A percentile compares a stretch with the other conserved stretches of the same genome.
phyloP scores from a whole-genome alignment of 2,797 vertebrate genomes.

The Molossus molossus region DNA sequence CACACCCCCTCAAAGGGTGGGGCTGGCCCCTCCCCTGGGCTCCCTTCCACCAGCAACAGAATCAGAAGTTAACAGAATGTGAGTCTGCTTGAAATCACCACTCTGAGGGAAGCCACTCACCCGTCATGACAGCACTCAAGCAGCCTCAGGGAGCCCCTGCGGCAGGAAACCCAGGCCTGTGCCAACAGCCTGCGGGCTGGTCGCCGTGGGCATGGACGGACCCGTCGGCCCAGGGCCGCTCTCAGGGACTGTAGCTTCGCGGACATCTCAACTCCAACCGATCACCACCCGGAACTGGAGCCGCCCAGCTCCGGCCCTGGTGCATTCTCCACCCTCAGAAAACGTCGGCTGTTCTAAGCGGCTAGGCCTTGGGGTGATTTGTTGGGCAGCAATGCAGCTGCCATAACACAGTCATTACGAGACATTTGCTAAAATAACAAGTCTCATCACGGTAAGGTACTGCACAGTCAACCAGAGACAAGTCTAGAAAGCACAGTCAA shows the following conservation, averaged over 20 bases:
- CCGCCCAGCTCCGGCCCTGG: not conserved
- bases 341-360: not conserved
- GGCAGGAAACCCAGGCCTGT: not conserved
- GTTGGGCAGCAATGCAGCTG: not conserved
- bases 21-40: not conserved
- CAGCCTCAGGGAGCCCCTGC: not conserved
- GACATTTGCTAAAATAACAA: constrained; percentile 54
- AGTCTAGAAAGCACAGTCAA: not conserved
- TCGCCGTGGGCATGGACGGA: not conserved
- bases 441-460: not conserved
- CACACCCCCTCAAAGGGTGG: not conserved
- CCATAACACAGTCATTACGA: not conserved
- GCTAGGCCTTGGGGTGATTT: not conserved
- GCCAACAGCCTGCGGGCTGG: not conserved
- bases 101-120: not conserved
- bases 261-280: not conserved
- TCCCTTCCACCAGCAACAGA: not conserved
- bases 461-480: not conserved
- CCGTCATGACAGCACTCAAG: not conserved
- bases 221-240: not conserved
- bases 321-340: not conserved
- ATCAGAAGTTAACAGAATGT: not conserved
- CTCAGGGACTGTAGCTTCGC: not conserved
- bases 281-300: not conserved
- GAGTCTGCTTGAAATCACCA: constrained; percentile 3